phyloP scores from a whole-genome alignment of 1,140 invertebrate species.

The Laodelphax striatellus region DNA sequence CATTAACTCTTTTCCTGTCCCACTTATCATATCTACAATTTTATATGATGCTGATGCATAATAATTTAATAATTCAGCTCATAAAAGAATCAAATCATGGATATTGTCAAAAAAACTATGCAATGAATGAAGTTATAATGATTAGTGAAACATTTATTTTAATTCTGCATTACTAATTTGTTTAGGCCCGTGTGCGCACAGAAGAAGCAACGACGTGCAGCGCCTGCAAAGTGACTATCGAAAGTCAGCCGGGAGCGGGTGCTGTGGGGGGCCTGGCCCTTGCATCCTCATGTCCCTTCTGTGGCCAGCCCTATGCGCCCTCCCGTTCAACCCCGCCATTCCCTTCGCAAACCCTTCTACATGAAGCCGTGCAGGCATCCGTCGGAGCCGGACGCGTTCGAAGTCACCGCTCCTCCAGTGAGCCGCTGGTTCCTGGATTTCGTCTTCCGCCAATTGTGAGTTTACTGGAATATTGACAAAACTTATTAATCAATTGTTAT shows the following conservation, averaged over 20 bases:
- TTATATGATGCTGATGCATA: no score
- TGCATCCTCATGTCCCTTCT: slow-evolving; percentile 21
- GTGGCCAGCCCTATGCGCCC: slow-evolving; percentile 19
- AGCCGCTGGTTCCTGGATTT: slow-evolving; percentile 23
- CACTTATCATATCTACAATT: no score
- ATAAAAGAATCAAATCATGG: no score
- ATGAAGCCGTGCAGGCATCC: slow-evolving; percentile 9
- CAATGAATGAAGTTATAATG: no score
- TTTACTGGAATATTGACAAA: neutral
- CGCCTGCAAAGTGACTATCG: slow-evolving; percentile 20
- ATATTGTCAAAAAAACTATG: no score
- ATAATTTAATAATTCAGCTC: no score
- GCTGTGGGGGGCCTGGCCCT: neutral
- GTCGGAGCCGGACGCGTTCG: slow-evolving; percentile 21
- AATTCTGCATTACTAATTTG: neutral
- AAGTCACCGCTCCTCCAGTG: slow-evolving; percentile 24
- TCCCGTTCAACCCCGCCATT: neutral
- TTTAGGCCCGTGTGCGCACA: neutral
- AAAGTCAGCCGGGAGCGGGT: slow-evolving; percentile 8
- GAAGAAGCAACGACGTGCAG: slow-evolving; percentile 18
- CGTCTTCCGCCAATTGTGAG: slow-evolving; percentile 28
- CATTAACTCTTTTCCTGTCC: no score
- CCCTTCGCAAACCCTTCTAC: neutral
- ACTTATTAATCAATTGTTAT: no score
- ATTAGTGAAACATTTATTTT: no score